These are phyloP conservation scores for Theretra japonica DNA, from an alignment of 2,888 invertebrate species.

Conservation along the genomic window DNA sequence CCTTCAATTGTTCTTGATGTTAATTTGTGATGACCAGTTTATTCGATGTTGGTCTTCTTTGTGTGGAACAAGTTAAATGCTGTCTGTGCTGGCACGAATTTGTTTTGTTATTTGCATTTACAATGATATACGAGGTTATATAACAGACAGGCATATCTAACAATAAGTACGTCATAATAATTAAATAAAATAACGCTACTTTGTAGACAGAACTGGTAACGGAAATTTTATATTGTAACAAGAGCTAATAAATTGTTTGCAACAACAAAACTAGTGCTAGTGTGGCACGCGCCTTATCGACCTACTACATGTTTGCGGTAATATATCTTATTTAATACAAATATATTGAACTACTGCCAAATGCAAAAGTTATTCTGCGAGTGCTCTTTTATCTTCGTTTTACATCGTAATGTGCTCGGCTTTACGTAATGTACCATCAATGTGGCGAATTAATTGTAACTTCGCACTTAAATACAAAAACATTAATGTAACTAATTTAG, in stretches of 20 bases:
- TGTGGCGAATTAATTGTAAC: slow-evolving; percentile 30
- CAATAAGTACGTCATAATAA: no score
- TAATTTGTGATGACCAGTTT: no score
- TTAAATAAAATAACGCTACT: no score
- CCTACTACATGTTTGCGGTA: slow-evolving; percentile 48
- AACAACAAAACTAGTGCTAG: slow-evolving; percentile 32
- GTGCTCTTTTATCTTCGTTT: slow-evolving; percentile 32
- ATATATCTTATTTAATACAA: slow-evolving; percentile 62
- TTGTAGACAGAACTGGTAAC: no score
- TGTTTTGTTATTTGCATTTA: no score
- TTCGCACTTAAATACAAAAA: background rate
- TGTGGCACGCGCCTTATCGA: slow-evolving; percentile 40
- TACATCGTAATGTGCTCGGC: slow-evolving; percentile 27
- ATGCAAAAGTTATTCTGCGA: slow-evolving; percentile 55
- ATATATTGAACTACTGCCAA: slow-evolving; percentile 62
- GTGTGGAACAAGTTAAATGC: no score
- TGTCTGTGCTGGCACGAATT: no score
- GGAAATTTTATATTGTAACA: no score
- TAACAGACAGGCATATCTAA: no score
- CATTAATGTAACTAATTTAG: slow-evolving; percentile 4
- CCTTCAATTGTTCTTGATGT: no score
- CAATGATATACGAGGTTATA: no score
- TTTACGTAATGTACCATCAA: slow-evolving; percentile 35
- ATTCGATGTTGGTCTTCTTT: no score
- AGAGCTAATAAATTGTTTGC: background rate